Conservation (phyloP, 2,888 invertebrate genomes). For the Tetanocera ferruginea region DNA sequence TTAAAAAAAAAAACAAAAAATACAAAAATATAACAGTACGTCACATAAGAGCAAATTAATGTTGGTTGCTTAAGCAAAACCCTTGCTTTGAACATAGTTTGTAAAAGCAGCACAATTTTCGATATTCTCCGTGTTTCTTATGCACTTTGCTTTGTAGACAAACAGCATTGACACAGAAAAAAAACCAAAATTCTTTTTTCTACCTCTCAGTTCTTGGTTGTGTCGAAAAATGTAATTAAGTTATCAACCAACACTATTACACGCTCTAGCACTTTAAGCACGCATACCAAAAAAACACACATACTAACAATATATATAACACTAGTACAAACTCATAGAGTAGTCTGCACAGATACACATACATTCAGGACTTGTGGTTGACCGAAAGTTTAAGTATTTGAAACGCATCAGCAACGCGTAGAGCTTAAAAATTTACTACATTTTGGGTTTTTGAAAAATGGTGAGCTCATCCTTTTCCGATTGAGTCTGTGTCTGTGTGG, state of each 20-base stretch:
- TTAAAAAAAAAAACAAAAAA: too few relatives aligned
- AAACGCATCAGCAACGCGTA: not conserved
- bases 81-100: too few relatives aligned
- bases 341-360: not conserved
- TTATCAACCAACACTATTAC: slow-evolving; percentile 52
- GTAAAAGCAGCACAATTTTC: too few relatives aligned
- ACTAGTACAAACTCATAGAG: not conserved
- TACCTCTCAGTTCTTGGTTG: slow-evolving; percentile 42
- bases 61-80: too few relatives aligned
- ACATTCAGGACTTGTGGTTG: not conserved
- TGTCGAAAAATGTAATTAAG: slow-evolving; percentile 52
- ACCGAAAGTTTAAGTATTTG: slow-evolving; percentile 20
- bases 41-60: too few relatives aligned
- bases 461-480: not conserved
- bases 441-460: not conserved
- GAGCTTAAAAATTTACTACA: not conserved
- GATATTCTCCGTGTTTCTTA: too few relatives aligned
- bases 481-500: not conserved
- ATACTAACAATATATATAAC: not conserved
- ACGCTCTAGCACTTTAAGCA: slow-evolving; percentile 43
- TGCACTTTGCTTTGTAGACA: too few relatives aligned
- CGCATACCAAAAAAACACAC: not conserved
- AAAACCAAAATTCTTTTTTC: not conserved
- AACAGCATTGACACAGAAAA: not conserved
- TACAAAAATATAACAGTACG: too few relatives aligned